phyloP scores from a whole-genome alignment of 2,888 invertebrate species.

The Chouioia cunea region DNA sequence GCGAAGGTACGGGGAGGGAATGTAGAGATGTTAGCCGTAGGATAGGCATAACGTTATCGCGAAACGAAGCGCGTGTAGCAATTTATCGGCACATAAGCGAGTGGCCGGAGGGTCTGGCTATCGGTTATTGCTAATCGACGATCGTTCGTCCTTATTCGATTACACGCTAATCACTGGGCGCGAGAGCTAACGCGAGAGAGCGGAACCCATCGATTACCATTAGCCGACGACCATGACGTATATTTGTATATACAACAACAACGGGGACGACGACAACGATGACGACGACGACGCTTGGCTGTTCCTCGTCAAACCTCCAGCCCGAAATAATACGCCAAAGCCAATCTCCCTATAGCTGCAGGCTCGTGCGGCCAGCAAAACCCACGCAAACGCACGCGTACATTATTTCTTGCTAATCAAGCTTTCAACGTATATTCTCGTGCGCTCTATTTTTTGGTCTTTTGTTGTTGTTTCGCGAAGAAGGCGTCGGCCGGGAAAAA shows the following conservation, averaged over 20 bases:
- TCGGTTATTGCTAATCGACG: constrained; percentile 63
- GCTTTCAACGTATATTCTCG: too few species aligned
- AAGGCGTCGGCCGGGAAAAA: constrained; percentile 7
- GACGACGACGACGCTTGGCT: neutral
- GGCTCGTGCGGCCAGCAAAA: neutral
- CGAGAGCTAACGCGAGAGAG: neutral
- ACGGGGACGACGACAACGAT: neutral
- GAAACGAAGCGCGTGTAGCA: constrained; percentile 52
- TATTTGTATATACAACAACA: neutral
- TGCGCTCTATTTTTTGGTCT: too few species aligned
- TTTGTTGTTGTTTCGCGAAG: neutral
- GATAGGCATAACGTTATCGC: constrained; percentile 23
- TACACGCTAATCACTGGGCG: constrained; percentile 63
- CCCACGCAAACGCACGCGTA: neutral
- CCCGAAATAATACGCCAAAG: neutral
- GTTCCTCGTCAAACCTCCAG: constrained; percentile 11
- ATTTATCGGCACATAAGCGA: constrained; percentile 55
- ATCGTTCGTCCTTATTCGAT: constrained; percentile 63
- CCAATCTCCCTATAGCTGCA: constrained; percentile 1
- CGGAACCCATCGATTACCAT: constrained; percentile 44
- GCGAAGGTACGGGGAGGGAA: too few species aligned
- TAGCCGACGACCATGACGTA: constrained; percentile 20
- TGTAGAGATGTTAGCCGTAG: neutral
- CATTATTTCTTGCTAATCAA: too few species aligned
- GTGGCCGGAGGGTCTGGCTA: constrained; percentile 50